Conservation (phyloP, 2,888 invertebrate species). For the Terebella lapidaria region DNA sequence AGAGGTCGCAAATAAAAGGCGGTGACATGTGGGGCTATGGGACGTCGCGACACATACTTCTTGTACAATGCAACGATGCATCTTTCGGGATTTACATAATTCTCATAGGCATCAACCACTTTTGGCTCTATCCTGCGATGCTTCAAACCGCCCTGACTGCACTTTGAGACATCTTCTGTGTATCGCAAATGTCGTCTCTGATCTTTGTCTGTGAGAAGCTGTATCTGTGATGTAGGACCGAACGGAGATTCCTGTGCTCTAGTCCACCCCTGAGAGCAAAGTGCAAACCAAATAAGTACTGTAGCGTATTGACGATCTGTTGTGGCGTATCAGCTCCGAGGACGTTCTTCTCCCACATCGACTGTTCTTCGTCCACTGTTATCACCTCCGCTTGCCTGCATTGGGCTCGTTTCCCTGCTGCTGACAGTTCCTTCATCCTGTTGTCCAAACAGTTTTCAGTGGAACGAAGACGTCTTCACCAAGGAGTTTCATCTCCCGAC, state of each 20-base stretch:
- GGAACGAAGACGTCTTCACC: neutral
- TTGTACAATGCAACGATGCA: neutral
- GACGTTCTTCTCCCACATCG: neutral
- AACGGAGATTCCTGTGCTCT: neutral
- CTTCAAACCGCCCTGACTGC: neutral
- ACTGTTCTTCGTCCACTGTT: neutral
- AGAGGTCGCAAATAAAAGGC: neutral
- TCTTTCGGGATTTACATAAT: neutral
- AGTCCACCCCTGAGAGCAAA: slow-evolving; percentile 1
- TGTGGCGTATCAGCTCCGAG: neutral
- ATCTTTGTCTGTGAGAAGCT: neutral
- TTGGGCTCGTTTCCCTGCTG: neutral
- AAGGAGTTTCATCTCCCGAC: neutral
- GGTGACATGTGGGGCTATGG: neutral
- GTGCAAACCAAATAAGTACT: neutral
- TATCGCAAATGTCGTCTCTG: neutral
- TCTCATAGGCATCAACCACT: neutral
- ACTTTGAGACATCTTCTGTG: neutral
- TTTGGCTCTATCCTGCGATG: neutral
- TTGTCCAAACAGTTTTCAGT: neutral
- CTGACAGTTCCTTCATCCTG: slow-evolving; percentile 3
- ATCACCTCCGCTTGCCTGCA: neutral
- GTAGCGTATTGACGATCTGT: neutral
- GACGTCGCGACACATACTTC: neutral
- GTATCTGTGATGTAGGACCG: neutral